A percentile compares a stretch with the other conserved stretches of the same genome.
Conservation (phyloP, 1,140 invertebrate genomes). For the Aphelinus certus region DNA sequence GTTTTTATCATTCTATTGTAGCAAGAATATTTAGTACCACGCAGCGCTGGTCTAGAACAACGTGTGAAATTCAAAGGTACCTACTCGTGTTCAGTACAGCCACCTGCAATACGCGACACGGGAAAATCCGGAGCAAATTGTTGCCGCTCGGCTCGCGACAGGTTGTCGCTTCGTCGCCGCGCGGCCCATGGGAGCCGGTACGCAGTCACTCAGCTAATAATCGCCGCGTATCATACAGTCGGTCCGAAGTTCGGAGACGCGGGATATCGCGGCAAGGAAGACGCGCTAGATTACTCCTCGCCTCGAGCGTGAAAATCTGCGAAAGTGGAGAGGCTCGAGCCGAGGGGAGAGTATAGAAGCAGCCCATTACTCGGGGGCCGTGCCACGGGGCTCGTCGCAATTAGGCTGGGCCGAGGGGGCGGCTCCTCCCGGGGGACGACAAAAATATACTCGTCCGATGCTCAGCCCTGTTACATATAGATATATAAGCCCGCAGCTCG, state of each 20-base stretch:
- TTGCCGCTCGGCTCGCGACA: too few species aligned
- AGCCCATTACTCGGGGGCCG: conserved; percentile 59
- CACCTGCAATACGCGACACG: too few species aligned
- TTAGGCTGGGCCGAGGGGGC: conserved; percentile 49
- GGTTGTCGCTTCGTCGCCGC: too few species aligned
- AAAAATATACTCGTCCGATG: not conserved
- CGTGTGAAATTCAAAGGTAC: too few species aligned
- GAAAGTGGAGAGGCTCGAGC: conserved; percentile 30
- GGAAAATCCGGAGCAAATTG: too few species aligned
- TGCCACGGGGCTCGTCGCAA: conserved; percentile 50
- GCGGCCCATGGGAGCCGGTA: too few species aligned
- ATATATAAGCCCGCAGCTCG: too few species aligned
- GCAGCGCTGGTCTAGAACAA: too few species aligned
- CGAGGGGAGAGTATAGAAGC: conserved; percentile 33
- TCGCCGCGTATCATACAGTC: conserved; percentile 21
- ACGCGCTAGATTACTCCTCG: conserved; percentile 35
- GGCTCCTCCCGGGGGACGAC: not conserved
- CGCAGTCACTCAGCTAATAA: too few species aligned
- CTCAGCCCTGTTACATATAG: not conserved
- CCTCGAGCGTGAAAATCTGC: conserved; percentile 43
- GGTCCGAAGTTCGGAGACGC: not conserved
- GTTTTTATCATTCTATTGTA: too few species aligned
- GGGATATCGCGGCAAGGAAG: not conserved
- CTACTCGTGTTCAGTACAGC: too few species aligned
- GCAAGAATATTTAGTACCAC: too few species aligned